A percentile compares a stretch with the other conserved stretches of the same genome.
Evolutionary conservation across 2,797 vertebrate species (phyloP).

Genomic region (Coendou prehensilis): DNA sequence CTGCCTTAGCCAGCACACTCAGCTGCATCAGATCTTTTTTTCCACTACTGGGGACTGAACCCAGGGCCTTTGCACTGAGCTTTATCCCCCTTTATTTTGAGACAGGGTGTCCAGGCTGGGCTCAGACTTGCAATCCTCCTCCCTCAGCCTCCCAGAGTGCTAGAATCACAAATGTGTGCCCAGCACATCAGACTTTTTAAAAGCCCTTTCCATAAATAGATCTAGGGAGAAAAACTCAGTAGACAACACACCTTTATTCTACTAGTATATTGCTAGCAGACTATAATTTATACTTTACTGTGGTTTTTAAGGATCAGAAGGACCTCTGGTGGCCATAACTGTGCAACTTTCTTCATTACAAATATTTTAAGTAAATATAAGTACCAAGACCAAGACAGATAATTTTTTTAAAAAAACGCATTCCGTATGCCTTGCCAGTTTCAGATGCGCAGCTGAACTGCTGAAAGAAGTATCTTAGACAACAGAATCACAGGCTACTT

Average conservation of each 20-base stretch:
- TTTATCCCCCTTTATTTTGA: not conserved
- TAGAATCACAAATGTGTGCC: not conserved
- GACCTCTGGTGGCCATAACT: not conserved
- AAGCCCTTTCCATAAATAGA: not conserved
- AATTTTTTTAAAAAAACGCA: not conserved
- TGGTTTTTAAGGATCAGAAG: not conserved
- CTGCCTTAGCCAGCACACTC: not conserved
- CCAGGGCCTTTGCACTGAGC: not conserved
- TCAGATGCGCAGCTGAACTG: conserved; percentile 24
- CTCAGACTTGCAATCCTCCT: not conserved
- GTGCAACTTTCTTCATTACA: not conserved
- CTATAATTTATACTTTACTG: conserved; percentile 17
- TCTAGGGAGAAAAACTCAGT: not conserved
- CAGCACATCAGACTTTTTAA: not conserved
- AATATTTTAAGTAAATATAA: conserved; percentile 60
- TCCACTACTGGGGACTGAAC: not conserved
- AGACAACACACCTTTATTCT: not conserved
- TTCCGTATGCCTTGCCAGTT: conserved; percentile 1
- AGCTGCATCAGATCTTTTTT: not conserved
- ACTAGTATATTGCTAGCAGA: not conserved
- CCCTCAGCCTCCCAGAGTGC: not conserved
- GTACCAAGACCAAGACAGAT: not conserved
- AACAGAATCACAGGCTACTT: not conserved
- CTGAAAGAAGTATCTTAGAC: not conserved
- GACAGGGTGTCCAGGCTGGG: not conserved